Evolutionary conservation across 2,888 invertebrate genomes (phyloP).

Genomic region (Galeopsomyia nigrocyanea): DNA sequence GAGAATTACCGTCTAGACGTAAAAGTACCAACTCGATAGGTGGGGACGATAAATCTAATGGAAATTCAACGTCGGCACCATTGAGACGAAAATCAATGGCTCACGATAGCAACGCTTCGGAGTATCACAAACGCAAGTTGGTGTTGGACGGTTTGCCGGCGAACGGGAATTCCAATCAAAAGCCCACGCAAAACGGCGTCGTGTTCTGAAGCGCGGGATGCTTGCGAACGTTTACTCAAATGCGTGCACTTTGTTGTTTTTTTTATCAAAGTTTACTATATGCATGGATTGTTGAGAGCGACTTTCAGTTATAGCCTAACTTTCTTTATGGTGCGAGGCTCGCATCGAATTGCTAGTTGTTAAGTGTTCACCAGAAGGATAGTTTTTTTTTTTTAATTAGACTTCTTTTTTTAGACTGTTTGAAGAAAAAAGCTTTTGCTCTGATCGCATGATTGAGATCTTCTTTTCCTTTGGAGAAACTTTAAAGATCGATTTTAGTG

Average conservation of each 20-base stretch:
- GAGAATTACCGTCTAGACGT: constrained; percentile 51
- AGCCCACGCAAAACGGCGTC: constrained; percentile 55
- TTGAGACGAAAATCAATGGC: constrained; percentile 72
- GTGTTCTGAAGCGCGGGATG: constrained; percentile 24
- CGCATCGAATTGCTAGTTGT: constrained; percentile 6
- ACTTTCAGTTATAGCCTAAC: constrained; percentile 8
- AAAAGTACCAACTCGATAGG: constrained; percentile 62
- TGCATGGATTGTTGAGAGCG: constrained; percentile 7
- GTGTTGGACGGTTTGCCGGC: constrained; percentile 58
- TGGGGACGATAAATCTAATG: constrained; percentile 52
- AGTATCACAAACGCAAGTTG: constrained; percentile 61
- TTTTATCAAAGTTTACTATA: constrained; percentile 22
- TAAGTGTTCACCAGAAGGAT: constrained; percentile 28
- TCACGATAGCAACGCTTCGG: constrained; percentile 51
- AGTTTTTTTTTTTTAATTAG: neutral
- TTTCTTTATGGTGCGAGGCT: constrained; percentile 4
- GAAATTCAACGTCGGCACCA: constrained; percentile 55
- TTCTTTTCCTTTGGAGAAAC: neutral
- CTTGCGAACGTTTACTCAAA: constrained; percentile 34
- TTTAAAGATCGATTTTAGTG: neutral
- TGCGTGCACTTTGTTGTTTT: constrained; percentile 29
- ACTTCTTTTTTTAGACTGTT: neutral
- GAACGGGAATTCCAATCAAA: constrained; percentile 52
- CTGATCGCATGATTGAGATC: neutral
- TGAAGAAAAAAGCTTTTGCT: constrained; percentile 10